Base-by-base conservation (phyloP, 1,140 invertebrate genomes). In the Sycobia sp. region DNA sequence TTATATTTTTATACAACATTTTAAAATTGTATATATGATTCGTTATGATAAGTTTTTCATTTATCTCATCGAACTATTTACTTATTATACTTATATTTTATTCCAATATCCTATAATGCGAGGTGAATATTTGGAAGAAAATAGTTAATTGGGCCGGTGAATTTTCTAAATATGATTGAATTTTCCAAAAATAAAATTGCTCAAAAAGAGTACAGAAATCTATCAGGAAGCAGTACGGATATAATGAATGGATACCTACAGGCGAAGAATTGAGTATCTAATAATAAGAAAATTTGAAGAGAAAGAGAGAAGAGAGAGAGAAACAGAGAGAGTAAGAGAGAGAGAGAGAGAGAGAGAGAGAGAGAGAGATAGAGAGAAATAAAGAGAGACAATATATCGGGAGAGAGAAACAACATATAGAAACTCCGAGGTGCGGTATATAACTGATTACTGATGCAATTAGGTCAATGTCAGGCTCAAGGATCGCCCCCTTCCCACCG, bases 401-500 rank as follows among this genome's bases (percentile, higher is more conserved):
- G 3, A 20, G 3, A 41, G 13, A 27, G 43, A 9, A 23, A 34
- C 22, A 34, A 57, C 23, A 47, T 25, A 13, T 58, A 27, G 14
- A 57, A 53, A 67, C 68, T n/a, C n/a, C n/a, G n/a, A n/a, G n/a
- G n/a, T n/a, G n/a, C n/a, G n/a, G n/a, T n/a, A n/a, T n/a, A n/a
- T n/a, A n/a, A 61, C 53, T 65, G 59, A 71, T 73, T 71, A 62
- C 57, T 36, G 65, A 75, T 74, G 72, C 66, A 80, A 76, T 73
- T 67, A 49, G 76, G 78, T 76, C 76, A 78, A 72, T 76, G 76
- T 74, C 72, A 53, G 25, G 57, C 47, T 43, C 47, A 60, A 60
- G 57, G 57, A 50, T n/a, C n/a, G n/a, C n/a, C n/a, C n/a, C n/a
- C n/a, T n/a, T n/a, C n/a, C n/a, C n/a, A n/a, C n/a, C n/a, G n/a